Evolutionary conservation across 2,888 invertebrate genomes (phyloP).

Genomic region (Yponomeuta plumbellus): DNA sequence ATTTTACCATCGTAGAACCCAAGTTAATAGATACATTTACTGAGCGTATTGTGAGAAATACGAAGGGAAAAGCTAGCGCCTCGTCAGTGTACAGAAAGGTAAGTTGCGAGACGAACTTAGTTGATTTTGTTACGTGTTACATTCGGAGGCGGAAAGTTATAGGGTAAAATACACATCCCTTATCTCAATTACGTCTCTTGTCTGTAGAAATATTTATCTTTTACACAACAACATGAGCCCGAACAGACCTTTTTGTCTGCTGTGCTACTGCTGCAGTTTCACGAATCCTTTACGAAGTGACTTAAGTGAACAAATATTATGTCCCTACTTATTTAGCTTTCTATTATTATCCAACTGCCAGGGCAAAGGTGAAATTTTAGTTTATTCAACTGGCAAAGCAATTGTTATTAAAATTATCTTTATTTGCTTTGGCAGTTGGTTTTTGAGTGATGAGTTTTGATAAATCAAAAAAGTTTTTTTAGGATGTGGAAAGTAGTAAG

Average conservation of each 20-base stretch:
- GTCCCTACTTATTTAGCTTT: neutral
- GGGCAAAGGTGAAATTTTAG: too few species aligned
- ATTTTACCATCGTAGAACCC: neutral
- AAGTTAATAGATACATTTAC: neutral
- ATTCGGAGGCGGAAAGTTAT: conserved; percentile 54
- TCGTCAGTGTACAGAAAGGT: conserved; percentile 26
- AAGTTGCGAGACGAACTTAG: conserved; percentile 43
- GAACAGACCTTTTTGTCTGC: conserved; percentile 34
- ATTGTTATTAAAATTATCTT: too few species aligned
- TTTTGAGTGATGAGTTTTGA: too few species aligned
- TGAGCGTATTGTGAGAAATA: conserved; percentile 12
- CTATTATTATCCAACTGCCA: too few species aligned
- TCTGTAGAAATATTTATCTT: conserved; percentile 65
- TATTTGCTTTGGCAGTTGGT: too few species aligned
- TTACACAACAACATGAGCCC: conserved; percentile 55
- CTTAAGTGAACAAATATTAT: too few species aligned
- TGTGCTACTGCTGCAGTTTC: neutral
- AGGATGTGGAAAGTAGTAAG: too few species aligned
- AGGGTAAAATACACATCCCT: conserved; percentile 59
- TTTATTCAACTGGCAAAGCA: too few species aligned
- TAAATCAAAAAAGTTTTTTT: too few species aligned
- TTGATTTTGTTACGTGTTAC: conserved; percentile 56
- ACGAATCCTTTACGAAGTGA: neutral
- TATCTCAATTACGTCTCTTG: conserved; percentile 68
- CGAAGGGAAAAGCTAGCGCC: conserved; percentile 25